Percentiles rank a stretch among this genome's conserved stretches.
Evolutionary conservation across 2,888 invertebrate species (phyloP).

Genomic region (Archips crataeganus): DNA sequence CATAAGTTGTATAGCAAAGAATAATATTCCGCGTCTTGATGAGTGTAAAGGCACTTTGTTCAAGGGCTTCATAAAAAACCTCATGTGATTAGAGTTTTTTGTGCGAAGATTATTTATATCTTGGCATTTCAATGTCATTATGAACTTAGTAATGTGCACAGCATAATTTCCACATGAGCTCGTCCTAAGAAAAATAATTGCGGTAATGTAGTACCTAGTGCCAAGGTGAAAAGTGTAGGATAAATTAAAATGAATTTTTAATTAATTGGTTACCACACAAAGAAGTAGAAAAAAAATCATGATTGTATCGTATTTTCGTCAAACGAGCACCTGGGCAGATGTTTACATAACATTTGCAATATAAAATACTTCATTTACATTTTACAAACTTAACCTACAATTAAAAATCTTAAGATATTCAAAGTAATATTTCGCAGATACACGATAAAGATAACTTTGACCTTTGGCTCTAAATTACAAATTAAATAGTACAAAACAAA

Average conservation of each 20-base stretch:
- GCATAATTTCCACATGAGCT: constrained; percentile 14
- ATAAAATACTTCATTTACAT: constrained; percentile 23
- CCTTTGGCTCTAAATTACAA: constrained; percentile 27
- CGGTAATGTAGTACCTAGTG: constrained; percentile 24
- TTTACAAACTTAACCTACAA: constrained; percentile 14
- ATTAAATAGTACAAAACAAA: constrained; percentile 18
- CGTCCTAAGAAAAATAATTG: constrained; percentile 24
- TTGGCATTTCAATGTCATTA: constrained; percentile 38
- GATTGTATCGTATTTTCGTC: too few species aligned
- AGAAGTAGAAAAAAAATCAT: not conserved
- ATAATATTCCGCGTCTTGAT: constrained; percentile 13
- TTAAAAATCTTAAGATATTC: constrained; percentile 30
- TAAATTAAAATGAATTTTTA: too few species aligned
- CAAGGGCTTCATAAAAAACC: constrained; percentile 36
- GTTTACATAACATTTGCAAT: constrained; percentile 1
- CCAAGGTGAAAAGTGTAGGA: constrained; percentile 15
- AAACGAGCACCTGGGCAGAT: not conserved
- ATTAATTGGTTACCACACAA: too few species aligned
- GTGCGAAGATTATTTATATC: constrained; percentile 25
- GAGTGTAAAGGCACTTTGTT: constrained; percentile 22
- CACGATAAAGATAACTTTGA: constrained; percentile 34
- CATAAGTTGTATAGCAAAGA: not conserved
- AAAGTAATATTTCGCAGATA: constrained; percentile 31
- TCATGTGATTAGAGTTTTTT: constrained; percentile 25
- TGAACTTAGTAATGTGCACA: constrained; percentile 28